Conservation (phyloP, 2,113 vertebrate species). For the zebrafish (Danio rerio) region DNA sequence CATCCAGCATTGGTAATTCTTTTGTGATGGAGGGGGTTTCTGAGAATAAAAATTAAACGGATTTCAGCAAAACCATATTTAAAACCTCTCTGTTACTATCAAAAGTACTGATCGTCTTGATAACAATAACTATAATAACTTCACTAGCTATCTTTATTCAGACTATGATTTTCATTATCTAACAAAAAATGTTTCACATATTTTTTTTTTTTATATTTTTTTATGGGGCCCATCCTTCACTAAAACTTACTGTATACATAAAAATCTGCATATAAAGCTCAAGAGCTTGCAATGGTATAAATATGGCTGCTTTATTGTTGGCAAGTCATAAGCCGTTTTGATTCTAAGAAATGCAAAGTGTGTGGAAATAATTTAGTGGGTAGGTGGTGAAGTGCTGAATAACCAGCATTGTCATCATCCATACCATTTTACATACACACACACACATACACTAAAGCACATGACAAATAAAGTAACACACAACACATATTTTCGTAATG, state of each 20-base stretch:
- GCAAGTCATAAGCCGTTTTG: background rate
- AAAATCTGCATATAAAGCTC: background rate
- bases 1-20: constrained; percentile 82
- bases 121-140: constrained; percentile 79
- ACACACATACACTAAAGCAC: constrained; percentile 39
- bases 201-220: constrained; percentile 66
- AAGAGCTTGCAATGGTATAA: background rate
- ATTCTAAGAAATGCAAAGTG: background rate
- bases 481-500: constrained; percentile 38
- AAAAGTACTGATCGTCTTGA: background rate
- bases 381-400: background rate
- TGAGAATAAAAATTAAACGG: constrained; percentile 72
- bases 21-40: constrained; percentile 87
- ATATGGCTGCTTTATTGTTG: constrained; percentile 1
- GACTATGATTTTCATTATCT: constrained; percentile 73
- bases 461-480: constrained; percentile 10
- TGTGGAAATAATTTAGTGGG: background rate
- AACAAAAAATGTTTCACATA: constrained; percentile 74
- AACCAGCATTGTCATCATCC: constrained; percentile 3
- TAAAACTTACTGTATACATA: background rate
- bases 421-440: background rate
- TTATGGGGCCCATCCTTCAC: background rate
- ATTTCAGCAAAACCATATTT: constrained; percentile 37
- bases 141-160: constrained; percentile 86
- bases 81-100: background rate